phyloP scores from a whole-genome alignment of 2,113 vertebrate species.

The Machaerirhynchus nigripectus region DNA sequence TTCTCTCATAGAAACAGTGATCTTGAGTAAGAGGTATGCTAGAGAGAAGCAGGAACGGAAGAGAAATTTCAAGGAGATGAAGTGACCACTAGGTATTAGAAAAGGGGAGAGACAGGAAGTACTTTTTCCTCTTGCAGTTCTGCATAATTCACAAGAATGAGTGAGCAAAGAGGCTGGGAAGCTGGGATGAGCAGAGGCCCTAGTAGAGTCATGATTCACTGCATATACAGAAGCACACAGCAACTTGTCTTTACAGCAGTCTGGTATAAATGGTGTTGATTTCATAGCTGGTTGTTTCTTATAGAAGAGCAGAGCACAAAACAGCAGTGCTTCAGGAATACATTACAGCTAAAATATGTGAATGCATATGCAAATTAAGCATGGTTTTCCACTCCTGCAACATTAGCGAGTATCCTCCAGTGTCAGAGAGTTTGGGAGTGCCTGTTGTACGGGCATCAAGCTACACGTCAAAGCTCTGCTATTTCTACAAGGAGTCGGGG shows the following conservation, averaged over 20 bases:
- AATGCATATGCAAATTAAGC: not conserved
- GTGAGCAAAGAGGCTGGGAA: not conserved
- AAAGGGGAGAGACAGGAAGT: not conserved
- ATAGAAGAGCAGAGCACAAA: not conserved
- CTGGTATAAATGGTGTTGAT: not conserved
- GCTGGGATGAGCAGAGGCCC: not conserved
- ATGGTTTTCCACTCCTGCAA: not conserved
- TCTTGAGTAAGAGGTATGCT: not conserved
- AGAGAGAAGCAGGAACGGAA: not conserved
- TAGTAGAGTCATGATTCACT: not conserved
- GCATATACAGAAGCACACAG: not conserved
- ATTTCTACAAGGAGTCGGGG: conserved; percentile 33
- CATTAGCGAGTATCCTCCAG: not conserved
- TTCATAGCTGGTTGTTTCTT: not conserved
- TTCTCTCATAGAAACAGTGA: not conserved
- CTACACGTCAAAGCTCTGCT: not conserved
- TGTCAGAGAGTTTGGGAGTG: not conserved
- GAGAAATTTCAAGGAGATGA: not conserved
- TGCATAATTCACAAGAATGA: not conserved
- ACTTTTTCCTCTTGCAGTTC: not conserved
- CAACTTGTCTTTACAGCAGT: not conserved
- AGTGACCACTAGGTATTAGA: not conserved
- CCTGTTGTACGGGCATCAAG: not conserved
- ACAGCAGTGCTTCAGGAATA: not conserved
- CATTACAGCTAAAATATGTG: not conserved